A percentile compares a stretch with the other conserved stretches of the same genome.
Evolutionary conservation across 2,888 invertebrate species (phyloP).

Genomic region (Idaea dimidiata): DNA sequence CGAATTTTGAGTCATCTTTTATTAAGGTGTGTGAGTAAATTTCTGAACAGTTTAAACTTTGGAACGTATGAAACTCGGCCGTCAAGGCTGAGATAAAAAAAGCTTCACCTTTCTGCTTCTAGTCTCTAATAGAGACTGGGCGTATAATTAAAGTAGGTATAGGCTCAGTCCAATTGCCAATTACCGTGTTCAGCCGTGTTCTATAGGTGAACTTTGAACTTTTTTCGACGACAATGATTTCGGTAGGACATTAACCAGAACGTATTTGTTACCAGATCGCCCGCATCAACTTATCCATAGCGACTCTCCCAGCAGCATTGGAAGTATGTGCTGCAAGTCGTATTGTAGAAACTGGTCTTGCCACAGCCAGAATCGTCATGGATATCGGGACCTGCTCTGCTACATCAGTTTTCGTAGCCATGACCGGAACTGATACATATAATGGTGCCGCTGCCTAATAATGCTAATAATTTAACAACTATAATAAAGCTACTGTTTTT

Average conservation of each 20-base stretch:
- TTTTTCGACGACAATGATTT: background rate
- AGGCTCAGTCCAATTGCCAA: no score
- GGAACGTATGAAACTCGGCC: no score
- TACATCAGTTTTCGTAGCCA: conserved; percentile 41
- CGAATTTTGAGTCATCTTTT: no score
- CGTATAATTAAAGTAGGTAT: no score
- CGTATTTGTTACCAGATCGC: conserved; percentile 44
- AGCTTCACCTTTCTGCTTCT: no score
- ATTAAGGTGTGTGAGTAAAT: no score
- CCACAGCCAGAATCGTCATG: conserved; percentile 55
- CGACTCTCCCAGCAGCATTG: conserved; percentile 55
- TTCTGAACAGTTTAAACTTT: no score
- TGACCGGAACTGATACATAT: conserved; percentile 30
- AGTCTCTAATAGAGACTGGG: no score
- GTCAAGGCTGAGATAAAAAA: no score
- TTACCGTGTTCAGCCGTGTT: no score
- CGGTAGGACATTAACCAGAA: background rate
- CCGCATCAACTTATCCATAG: conserved; percentile 56
- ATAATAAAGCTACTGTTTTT: background rate
- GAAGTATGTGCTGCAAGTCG: conserved; percentile 61
- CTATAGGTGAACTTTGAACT: no score
- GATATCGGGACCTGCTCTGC: conserved; percentile 62
- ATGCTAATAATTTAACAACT: background rate
- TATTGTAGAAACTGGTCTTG: conserved; percentile 54
- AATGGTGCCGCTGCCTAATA: background rate